Conservation (phyloP, 2,888 invertebrate species). For the Tachystola acroxantha region DNA sequence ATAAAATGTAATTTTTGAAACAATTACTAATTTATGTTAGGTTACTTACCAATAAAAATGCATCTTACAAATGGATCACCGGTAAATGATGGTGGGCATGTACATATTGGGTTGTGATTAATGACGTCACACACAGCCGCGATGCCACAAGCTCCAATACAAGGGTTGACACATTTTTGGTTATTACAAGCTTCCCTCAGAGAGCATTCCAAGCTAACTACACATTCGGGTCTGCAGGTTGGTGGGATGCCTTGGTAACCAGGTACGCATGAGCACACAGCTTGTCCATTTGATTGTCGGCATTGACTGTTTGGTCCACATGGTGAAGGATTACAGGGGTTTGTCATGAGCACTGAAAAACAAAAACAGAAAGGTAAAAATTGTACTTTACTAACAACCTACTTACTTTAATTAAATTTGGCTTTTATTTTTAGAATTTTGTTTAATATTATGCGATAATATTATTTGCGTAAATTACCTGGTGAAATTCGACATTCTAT, state of each 20-base stretch:
- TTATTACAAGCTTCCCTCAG: slow-evolving; percentile 84
- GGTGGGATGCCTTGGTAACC: slow-evolving; percentile 86
- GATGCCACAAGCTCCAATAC: slow-evolving; percentile 87
- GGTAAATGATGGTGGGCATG: slow-evolving; percentile 83
- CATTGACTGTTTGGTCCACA: slow-evolving; percentile 89
- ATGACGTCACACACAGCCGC: slow-evolving; percentile 85
- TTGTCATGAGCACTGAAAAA: slow-evolving; percentile 47
- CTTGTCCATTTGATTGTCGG: slow-evolving; percentile 81
- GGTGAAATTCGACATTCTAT: slow-evolving; percentile 74
- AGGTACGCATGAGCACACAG: slow-evolving; percentile 85
- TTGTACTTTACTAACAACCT: too few relatives aligned
- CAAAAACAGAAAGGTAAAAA: too few relatives aligned
- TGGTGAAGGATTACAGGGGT: slow-evolving; percentile 87
- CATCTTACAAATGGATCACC: slow-evolving; percentile 89
- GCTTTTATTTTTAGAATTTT: not conserved
- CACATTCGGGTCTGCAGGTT: slow-evolving; percentile 87
- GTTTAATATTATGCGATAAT: not conserved
- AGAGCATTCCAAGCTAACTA: slow-evolving; percentile 84
- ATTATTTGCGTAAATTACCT: too few relatives aligned
- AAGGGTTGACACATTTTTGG: slow-evolving; percentile 87
- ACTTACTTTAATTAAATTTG: too few relatives aligned
- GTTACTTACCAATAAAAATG: slow-evolving; percentile 57
- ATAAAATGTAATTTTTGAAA: too few relatives aligned
- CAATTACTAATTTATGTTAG: too few relatives aligned
- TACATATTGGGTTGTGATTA: slow-evolving; percentile 87